Percentiles rank a stretch among this genome's conserved stretches.
Conservation (phyloP, 2,797 vertebrate species). For the Crypturellus tataupa region DNA sequence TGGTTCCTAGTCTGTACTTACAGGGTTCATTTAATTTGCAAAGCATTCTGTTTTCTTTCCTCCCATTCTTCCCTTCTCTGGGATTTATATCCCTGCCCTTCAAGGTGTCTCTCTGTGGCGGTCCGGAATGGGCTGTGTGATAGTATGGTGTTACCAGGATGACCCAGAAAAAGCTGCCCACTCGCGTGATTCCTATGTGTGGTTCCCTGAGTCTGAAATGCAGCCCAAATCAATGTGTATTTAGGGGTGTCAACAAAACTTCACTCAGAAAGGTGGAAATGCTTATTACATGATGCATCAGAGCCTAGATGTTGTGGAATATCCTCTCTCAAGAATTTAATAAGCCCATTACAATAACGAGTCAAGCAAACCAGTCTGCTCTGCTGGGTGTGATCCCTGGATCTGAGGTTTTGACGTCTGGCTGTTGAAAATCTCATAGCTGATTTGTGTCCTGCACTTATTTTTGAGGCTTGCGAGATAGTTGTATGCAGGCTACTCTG, state of each 20-base stretch:
- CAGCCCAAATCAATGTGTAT: background rate
- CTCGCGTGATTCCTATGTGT: background rate
- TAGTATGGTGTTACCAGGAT: rapidly evolving
- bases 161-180: background rate
- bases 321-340: constrained; percentile 51
- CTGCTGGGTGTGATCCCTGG: constrained; percentile 58
- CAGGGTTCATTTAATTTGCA: background rate
- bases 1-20: background rate
- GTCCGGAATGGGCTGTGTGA: background rate
- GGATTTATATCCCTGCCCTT: background rate
- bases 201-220: background rate
- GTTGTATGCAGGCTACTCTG: background rate
- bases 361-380: constrained; percentile 55
- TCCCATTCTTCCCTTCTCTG: background rate
- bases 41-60: background rate
- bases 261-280: constrained; percentile 27
- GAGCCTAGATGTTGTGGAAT: constrained; percentile 17
- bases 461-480: background rate
- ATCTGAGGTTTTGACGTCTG: constrained; percentile 56
- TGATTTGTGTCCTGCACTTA: background rate
- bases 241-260: background rate
- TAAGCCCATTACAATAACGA: constrained; percentile 43
- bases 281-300: constrained; percentile 36
- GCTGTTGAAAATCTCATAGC: constrained; percentile 10
- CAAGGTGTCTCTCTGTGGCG: background rate